Percentiles rank a stretch among this genome's conserved stretches.
Conservation (phyloP, 2,113 vertebrate species). For the Crotophaga sulcirostris region DNA sequence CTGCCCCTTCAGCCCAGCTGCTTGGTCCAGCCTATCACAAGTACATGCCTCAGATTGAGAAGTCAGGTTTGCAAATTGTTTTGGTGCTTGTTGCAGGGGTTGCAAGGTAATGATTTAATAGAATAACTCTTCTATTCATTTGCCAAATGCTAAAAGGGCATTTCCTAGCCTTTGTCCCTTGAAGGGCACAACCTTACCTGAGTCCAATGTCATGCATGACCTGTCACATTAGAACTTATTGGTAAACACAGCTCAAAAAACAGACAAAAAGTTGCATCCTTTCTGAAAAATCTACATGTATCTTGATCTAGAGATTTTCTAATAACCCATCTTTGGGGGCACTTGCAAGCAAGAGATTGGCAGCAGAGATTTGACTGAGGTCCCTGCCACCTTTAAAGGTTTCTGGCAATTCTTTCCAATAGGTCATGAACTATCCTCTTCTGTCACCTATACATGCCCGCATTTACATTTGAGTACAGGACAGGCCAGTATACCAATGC, state of each 20-base stretch:
- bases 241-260: background rate
- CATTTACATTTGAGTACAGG: background rate
- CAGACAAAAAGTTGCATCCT: background rate
- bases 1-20: background rate
- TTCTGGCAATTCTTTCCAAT: background rate
- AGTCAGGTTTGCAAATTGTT: background rate
- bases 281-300: background rate
- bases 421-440: background rate
- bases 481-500: background rate
- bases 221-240: background rate
- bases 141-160: background rate
- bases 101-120: background rate
- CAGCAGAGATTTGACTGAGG: background rate
- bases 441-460: background rate
- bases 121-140: background rate
- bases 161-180: background rate
- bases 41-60: background rate
- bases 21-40: background rate
- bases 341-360: background rate
- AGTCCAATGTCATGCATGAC: background rate
- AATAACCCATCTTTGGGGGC: background rate
- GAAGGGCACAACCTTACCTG: background rate
- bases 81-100: background rate
- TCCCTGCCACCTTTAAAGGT: background rate
- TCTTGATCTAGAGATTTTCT: background rate